Conservation (phyloP, 2,888 invertebrate species). For the Eilema griseolum region DNA sequence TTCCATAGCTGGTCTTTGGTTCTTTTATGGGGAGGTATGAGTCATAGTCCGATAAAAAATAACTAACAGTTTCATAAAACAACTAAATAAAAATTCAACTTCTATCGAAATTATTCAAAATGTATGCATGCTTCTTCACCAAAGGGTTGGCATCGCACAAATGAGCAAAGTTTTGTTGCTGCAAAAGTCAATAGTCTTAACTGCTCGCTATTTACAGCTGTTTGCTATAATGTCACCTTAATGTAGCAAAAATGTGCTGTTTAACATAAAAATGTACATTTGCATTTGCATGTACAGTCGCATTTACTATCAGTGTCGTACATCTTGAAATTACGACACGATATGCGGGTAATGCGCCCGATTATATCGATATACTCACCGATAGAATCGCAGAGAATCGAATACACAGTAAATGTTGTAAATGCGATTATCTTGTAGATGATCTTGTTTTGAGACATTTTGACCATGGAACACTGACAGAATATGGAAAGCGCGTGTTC, state of each 20-base stretch:
- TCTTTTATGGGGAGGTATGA: no score
- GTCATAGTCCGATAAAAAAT: no score
- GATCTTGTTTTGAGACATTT: slow-evolving; percentile 2
- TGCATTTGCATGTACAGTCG: background rate
- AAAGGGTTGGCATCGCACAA: background rate
- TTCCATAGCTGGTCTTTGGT: no score
- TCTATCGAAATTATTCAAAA: no score
- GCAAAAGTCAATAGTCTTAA: background rate
- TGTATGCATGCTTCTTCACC: no score
- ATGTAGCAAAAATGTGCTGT: background rate
- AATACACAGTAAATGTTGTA: background rate
- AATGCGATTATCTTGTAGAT: slow-evolving; percentile 6
- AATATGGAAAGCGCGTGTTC: background rate
- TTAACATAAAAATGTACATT: slow-evolving; percentile 1
- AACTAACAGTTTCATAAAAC: no score
- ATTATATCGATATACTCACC: slow-evolving; percentile 4
- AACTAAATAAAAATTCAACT: no score
- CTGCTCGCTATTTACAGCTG: background rate
- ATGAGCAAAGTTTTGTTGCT: background rate
- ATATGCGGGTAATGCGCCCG: slow-evolving; percentile 9
- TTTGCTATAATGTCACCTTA: background rate
- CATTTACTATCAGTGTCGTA: slow-evolving; percentile 1
- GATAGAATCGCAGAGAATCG: background rate
- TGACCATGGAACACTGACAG: background rate
- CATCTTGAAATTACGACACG: slow-evolving; percentile 1